Evolutionary conservation across 2,113 vertebrate genomes (phyloP), one percentile per base, ranked within the genome.

Genomic region (Vulpes vulpes): DNA sequence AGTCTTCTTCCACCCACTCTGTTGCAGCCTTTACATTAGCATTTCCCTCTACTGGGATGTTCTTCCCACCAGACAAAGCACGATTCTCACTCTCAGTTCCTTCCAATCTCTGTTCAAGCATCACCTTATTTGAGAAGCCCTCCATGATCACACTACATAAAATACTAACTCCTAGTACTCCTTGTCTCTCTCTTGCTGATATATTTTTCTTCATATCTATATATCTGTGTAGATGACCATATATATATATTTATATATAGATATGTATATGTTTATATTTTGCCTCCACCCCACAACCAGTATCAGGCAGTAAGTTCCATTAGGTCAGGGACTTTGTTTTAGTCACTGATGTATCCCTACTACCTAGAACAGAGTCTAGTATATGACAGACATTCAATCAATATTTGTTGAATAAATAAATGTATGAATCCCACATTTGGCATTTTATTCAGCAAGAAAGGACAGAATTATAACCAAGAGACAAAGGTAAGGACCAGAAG

Each of bases 381-480:
- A 88, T 17, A 82, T 30, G 60, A 38, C 9, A 87, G 38, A 74
- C 51, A 35, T 30, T 74, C 60, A 43, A 55, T 69, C 5, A 94
- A 59, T 49, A 90, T 59, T 74, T 94, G 16, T 27, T 90, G 30
- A 79, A 49, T 49, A 43, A 93, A 79, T 49, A 11, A 95, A 69
- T 49, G 2, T 84, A 89, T 90, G 10, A 92, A 97, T 95, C 23
- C 91, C 51, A 89, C 20, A 88, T 64, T 88, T 67, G 69, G 30
- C 32, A 81, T 84, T 96, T 74, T 84, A 65, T 60, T 71, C 43
- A 93, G 57, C 88, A 53, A 90, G 11, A 62, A 88, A 81, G 32
- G 43, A 51, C 32, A 17, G 53, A 93, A 81, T 93, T 76, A 96
- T 67, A 91, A 88, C 23, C 22, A 78, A 95, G 32, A 97, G 71